Percentiles rank a stretch among this genome's conserved stretches.
Conservation (phyloP, 1,140 invertebrate genomes). For the Diachasma alloeum region DNA sequence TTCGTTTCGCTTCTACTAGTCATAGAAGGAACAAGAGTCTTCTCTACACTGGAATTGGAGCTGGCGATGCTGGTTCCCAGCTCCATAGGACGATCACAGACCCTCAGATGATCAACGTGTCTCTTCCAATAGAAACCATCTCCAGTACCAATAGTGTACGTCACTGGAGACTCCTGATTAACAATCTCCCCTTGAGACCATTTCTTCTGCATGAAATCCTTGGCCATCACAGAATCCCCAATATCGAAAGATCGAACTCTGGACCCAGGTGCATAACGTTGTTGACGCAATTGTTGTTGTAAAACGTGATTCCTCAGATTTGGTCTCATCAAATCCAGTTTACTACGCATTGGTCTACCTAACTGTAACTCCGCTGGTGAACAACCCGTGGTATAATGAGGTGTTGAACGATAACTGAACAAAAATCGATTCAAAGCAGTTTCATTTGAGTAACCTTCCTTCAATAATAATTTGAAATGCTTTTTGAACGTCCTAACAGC, state of each 20-base stretch:
- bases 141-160: too few species aligned
- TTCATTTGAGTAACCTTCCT: not conserved
- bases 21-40: too few species aligned
- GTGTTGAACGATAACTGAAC: not conserved
- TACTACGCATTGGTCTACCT: not conserved
- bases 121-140: slow-evolving; percentile 28
- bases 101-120: slow-evolving; percentile 29
- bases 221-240: not conserved
- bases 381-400: not conserved
- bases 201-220: not conserved
- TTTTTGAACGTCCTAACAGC: not conserved
- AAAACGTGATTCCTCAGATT: not conserved
- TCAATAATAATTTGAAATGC: not conserved
- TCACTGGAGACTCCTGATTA: not conserved
- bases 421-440: not conserved
- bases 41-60: too few species aligned
- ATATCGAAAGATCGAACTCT: not conserved
- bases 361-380: not conserved
- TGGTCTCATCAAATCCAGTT: not conserved
- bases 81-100: too few species aligned
- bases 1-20: too few species aligned
- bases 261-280: not conserved
- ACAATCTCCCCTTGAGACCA: not conserved
- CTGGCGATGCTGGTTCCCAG: too few species aligned
- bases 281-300: not conserved